Evolutionary conservation across 2,888 invertebrate genomes (phyloP).

Genomic region (Netelia inedita): DNA sequence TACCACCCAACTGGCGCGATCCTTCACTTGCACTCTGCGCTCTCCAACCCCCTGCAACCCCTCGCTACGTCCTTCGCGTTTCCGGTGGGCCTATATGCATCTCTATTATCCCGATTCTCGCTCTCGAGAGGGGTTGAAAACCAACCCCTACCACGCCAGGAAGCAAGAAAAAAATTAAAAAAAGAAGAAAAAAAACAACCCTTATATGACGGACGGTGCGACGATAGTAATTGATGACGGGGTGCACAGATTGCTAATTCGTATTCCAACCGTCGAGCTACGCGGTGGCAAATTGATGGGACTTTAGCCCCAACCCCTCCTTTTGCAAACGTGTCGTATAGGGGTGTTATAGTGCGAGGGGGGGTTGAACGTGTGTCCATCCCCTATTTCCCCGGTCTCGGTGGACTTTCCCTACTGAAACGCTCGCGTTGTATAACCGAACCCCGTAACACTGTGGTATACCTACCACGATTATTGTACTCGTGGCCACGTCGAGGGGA

Average conservation of each 20-base stretch:
- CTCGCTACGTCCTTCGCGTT: slow-evolving; percentile 39
- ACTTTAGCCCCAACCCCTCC: slow-evolving; percentile 43
- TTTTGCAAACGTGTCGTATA: not conserved
- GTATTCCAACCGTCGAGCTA: slow-evolving; percentile 72
- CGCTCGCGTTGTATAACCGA: not conserved
- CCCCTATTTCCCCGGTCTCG: not conserved
- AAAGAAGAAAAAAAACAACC: slow-evolving; percentile 57
- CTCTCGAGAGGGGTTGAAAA: slow-evolving; percentile 6
- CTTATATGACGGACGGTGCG: slow-evolving; percentile 63
- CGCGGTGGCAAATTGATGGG: slow-evolving; percentile 69
- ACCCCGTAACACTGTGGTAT: not conserved
- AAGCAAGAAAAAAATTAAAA: slow-evolving; percentile 25
- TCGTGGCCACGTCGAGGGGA: not conserved
- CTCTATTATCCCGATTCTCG: slow-evolving; percentile 40
- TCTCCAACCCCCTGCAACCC: slow-evolving; percentile 2
- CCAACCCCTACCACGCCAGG: not conserved
- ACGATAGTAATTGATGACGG: slow-evolving; percentile 75
- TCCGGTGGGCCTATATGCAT: slow-evolving; percentile 17
- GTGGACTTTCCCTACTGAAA: not conserved
- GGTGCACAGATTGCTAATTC: slow-evolving; percentile 78
- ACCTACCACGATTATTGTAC: slow-evolving; percentile 2
- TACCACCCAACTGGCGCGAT: not conserved
- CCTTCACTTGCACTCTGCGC: slow-evolving; percentile 35
- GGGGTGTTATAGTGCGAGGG: too few species aligned
- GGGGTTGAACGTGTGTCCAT: not conserved